Conservation (phyloP, 2,888 invertebrate genomes). For the Cataglyphis altisquamis region DNA sequence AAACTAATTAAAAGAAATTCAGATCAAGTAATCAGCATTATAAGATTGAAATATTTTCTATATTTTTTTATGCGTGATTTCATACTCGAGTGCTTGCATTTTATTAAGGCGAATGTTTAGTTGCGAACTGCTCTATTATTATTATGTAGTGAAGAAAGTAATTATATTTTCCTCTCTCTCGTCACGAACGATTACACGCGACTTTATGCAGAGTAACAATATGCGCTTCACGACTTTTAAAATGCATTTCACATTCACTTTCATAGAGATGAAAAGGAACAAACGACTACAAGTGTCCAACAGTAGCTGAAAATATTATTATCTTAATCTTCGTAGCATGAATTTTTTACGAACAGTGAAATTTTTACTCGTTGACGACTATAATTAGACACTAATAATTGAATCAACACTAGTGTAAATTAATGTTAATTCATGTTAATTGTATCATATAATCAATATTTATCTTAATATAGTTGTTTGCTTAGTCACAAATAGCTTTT, state of each 20-base stretch:
- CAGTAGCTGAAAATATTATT: conserved; percentile 14
- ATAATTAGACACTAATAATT: neutral
- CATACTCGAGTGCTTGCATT: neutral
- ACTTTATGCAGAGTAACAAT: conserved; percentile 21
- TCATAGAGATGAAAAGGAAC: conserved; percentile 18
- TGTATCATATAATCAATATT: neutral
- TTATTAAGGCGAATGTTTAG: neutral
- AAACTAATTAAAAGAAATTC: neutral
- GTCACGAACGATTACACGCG: conserved; percentile 23
- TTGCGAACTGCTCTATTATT: conserved; percentile 2
- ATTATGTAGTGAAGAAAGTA: conserved; percentile 3
- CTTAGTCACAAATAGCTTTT: neutral
- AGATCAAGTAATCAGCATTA: neutral
- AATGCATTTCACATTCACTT: conserved; percentile 18
- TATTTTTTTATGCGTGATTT: neutral
- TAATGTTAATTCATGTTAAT: conserved; percentile 5
- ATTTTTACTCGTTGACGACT: neutral
- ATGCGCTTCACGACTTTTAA: neutral
- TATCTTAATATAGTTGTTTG: neutral
- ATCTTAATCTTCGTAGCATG: neutral
- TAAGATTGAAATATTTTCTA: neutral
- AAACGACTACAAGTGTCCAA: neutral
- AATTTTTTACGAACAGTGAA: conserved; percentile 14
- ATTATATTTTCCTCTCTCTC: conserved; percentile 20
- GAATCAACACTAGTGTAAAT: neutral